Evolutionary conservation across 2,797 vertebrate species (phyloP).

Genomic region (Eptatretus atami): DNA sequence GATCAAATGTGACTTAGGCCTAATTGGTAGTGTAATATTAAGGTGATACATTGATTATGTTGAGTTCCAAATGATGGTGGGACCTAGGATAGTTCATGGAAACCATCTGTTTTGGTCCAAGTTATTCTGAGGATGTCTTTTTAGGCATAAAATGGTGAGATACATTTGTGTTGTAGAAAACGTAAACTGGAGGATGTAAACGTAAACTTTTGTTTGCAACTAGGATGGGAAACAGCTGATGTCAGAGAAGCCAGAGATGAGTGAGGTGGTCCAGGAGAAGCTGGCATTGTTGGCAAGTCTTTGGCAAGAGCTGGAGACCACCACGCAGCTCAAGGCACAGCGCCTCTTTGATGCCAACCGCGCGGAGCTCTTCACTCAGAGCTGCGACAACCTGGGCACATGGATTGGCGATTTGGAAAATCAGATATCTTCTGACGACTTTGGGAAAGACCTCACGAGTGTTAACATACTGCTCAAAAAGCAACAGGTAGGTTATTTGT

Average conservation of each 20-base stretch:
- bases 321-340: conserved; percentile 84
- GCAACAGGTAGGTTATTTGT: conserved; percentile 34
- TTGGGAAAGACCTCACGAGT: conserved; percentile 81
- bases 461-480: conserved; percentile 93
- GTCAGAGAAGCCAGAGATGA: conserved; percentile 68
- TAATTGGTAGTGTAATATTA: no score
- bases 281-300: conserved; percentile 37
- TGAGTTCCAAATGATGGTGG: no score
- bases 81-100: no score
- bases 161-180: no score
- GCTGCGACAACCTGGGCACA: conserved; percentile 78
- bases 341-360: conserved; percentile 89
- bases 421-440: conserved; percentile 76
- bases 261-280: conserved; percentile 52
- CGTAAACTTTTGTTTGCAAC: conserved; percentile 3
- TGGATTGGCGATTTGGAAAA: conserved; percentile 52
- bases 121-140: no score
- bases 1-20: no score
- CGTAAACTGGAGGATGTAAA: no score
- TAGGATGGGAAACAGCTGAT: conserved; percentile 63
- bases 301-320: conserved; percentile 75
- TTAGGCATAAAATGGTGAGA: no score
- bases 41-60: no score
- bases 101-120: no score
- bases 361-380: conserved; percentile 87